These are phyloP conservation scores for Hippocampus mohnikei DNA, from an alignment of 2,113 vertebrate species.

Conservation along the genomic window DNA sequence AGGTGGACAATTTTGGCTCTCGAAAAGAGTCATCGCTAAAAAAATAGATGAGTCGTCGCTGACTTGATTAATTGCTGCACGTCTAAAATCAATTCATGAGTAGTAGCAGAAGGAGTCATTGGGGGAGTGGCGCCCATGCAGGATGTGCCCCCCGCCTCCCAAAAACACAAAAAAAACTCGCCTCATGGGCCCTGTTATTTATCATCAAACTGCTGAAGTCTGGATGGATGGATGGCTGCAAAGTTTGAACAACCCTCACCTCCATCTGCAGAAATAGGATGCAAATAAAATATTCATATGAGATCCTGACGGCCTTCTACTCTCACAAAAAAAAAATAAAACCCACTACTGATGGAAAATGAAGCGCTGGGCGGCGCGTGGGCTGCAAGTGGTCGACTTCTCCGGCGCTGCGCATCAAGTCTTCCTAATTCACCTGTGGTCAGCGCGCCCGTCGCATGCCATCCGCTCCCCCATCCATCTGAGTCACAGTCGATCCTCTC, in stretches of 20 bases:
- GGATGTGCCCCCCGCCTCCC: no score
- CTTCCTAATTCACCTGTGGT: slow-evolving; percentile 50
- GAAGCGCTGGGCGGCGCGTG: neutral
- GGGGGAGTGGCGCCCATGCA: no score
- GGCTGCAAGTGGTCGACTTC: slow-evolving; percentile 17
- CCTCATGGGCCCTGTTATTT: neutral
- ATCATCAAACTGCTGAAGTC: neutral
- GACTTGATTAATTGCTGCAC: no score
- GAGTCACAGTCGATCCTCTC: slow-evolving; percentile 45
- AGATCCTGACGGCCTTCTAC: slow-evolving; percentile 57
- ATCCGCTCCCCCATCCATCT: slow-evolving; percentile 62
- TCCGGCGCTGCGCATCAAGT: slow-evolving; percentile 11
- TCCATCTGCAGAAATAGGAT: neutral
- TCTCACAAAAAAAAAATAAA: neutral
- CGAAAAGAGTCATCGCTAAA: no score
- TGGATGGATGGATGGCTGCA: neutral
- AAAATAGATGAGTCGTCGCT: no score
- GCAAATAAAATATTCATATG: slow-evolving; percentile 63
- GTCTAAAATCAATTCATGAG: no score
- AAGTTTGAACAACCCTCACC: neutral
- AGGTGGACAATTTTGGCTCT: no score
- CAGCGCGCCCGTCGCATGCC: slow-evolving; percentile 39
- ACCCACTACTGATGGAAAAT: slow-evolving; percentile 3
- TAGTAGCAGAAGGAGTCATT: no score
- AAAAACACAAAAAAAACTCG: neutral